phyloP scores from a whole-genome alignment of 2,888 invertebrate genomes.

The Neoascia interrupta region DNA sequence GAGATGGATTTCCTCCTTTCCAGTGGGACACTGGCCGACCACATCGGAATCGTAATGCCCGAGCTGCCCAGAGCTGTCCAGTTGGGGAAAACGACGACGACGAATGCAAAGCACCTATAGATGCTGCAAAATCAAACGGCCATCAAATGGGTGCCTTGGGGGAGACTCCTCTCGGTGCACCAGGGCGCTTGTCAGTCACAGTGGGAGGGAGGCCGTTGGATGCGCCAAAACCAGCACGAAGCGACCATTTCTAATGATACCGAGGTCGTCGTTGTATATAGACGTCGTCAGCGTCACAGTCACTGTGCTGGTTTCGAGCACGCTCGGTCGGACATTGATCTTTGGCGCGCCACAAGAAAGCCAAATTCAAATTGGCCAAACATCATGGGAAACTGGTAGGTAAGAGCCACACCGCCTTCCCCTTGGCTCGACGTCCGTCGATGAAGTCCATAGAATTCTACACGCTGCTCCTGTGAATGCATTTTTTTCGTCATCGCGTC shows the following conservation, averaged over 20 bases:
- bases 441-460: constrained; percentile 27
- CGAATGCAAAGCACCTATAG: constrained; percentile 49
- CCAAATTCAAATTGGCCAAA: constrained; percentile 67
- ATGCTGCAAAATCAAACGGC: constrained; percentile 54
- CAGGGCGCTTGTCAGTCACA: constrained; percentile 52
- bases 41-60: constrained; percentile 56
- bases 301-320: constrained; percentile 18
- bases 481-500: too few relatives aligned
- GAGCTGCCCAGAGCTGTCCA: constrained; percentile 10
- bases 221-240: constrained; percentile 43
- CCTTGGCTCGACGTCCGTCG: not conserved
- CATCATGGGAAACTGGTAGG: constrained; percentile 59
- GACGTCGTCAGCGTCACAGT: constrained; percentile 24
- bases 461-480: constrained; percentile 9
- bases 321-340: constrained; percentile 52
- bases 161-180: constrained; percentile 41
- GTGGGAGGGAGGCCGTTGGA: constrained; percentile 42
- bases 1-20: constrained; percentile 59
- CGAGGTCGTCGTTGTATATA: constrained; percentile 64
- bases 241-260: constrained; percentile 65
- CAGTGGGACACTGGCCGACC: constrained; percentile 19
- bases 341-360: constrained; percentile 12
- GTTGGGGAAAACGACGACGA: too few relatives aligned
- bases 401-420: not conserved
- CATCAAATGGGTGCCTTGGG: constrained; percentile 61